Conservation (phyloP, 2,113 vertebrate genomes). For the Colius striatus region DNA sequence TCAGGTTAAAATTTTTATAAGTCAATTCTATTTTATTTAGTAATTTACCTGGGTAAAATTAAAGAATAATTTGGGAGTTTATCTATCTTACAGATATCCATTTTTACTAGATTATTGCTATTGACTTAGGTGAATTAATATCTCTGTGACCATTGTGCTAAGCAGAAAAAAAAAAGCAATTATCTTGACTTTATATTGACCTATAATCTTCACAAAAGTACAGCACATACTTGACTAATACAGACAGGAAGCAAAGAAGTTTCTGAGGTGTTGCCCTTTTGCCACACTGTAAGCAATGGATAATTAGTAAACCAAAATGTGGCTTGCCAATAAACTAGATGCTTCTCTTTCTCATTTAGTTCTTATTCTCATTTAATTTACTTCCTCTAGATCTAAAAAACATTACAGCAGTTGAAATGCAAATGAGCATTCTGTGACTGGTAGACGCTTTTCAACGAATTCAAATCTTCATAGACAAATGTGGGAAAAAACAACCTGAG, state of each 20-base stretch:
- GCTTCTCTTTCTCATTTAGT: not conserved
- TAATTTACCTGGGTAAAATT: not conserved
- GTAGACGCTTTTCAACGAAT: not conserved
- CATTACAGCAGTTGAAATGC: not conserved
- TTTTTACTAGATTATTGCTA: not conserved
- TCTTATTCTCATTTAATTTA: not conserved
- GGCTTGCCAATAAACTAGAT: not conserved
- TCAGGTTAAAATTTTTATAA: not conserved
- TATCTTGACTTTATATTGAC: not conserved
- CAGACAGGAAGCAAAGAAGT: not conserved
- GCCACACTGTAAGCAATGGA: not conserved
- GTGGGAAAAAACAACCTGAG: not conserved
- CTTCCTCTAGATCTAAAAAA: not conserved
- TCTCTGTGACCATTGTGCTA: not conserved
- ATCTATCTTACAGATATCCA: not conserved
- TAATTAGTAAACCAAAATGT: rapidly evolving
- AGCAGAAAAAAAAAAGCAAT: not conserved
- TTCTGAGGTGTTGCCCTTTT: not conserved
- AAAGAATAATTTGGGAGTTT: not conserved
- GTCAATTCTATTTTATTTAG: not conserved
- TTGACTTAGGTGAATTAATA: not conserved
- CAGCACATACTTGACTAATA: not conserved
- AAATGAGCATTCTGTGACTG: not conserved
- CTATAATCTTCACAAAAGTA: not conserved
- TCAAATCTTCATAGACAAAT: not conserved